Conservation (phyloP, 2,797 vertebrate species). For the Esox lucius region DNA sequence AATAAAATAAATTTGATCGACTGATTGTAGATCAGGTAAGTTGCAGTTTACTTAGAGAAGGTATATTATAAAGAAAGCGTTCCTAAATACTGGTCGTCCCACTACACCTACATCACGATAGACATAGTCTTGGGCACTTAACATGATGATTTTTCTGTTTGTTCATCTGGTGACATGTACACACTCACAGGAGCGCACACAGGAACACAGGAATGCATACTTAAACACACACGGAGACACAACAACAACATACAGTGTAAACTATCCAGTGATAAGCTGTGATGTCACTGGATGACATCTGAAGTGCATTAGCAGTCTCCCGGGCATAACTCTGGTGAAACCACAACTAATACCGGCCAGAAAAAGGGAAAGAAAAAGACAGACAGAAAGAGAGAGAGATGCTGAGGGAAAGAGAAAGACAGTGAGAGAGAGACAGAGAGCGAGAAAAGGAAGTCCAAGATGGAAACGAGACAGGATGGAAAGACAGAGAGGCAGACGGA, state of each 20-base stretch:
- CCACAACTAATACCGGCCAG: not conserved
- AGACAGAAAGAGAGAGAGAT: not conserved
- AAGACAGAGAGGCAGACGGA: not conserved
- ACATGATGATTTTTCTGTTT: slow-evolving; percentile 27
- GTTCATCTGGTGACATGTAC: not conserved
- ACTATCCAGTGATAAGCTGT: slow-evolving; percentile 23
- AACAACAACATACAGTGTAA: slow-evolving; percentile 4
- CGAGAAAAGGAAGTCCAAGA: slow-evolving; percentile 14
- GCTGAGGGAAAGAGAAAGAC: not conserved
- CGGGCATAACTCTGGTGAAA: slow-evolving; percentile 19
- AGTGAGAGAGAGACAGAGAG: not conserved
- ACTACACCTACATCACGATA: not conserved
- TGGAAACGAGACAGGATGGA: slow-evolving; percentile 1
- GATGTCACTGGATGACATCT: slow-evolving; percentile 49
- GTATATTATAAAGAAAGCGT: too few species aligned
- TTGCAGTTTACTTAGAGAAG: not conserved
- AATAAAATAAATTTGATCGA: too few species aligned
- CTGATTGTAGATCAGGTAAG: not conserved
- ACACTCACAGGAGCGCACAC: not conserved
- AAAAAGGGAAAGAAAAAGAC: not conserved
- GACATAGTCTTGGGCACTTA: slow-evolving; percentile 5
- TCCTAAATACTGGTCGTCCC: too few species aligned
- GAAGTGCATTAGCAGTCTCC: slow-evolving; percentile 48
- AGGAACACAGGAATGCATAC: not conserved
- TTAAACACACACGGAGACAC: not conserved